Evolutionary conservation across 2,113 vertebrate genomes (phyloP), one percentile per base, ranked within the genome.

Genomic region (Catharus minimus): DNA sequence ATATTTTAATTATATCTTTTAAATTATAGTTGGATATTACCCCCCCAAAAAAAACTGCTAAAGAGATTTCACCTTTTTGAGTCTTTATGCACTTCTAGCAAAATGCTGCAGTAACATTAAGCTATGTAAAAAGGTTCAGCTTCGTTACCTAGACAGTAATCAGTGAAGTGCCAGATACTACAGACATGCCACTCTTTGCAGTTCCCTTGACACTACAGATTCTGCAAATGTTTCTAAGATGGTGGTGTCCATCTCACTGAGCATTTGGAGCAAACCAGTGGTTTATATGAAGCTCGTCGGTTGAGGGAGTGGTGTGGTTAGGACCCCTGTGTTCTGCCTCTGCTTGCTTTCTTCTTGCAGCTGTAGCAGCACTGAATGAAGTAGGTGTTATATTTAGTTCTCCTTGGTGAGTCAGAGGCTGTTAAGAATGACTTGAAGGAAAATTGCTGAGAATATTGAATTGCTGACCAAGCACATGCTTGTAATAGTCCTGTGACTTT

Each of bases 1-100:
- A 61, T 28, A 79, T 95, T 95, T 93, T 94, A 95, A 96, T 97
- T 93, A 82, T 69, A 62, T 49, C 53, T 41, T 95, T 96, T 86
- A 88, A 88, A 75, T 44, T 90, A 27, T 78, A 50, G 20, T 89
- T 83, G 50, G n/a, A 36, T 92, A 49, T 79, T 80, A 83, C 83
- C 15, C 21, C 21, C 14, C 15, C 94, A 74, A 77, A 82, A 68
- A 76, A 81, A 82, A 66, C 53, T 71, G 30, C 65, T 57, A 30
- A 76, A 88, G 73, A 88, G 74, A 66, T 93, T 74, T 52, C 49
- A 30, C 58, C 44, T 75, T 91, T 95, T 85, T 68, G 72, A 79
- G 20, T 85, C 56, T 94, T 95, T 52, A 77, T 46, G 77, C 80
- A 52, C 60, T 60, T 77, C 65, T 77, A 28, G 56, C 4, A 38